These are phyloP conservation scores for Elysia chlorotica DNA, from an alignment of 1,140 invertebrate genomes.

Conservation along the genomic window DNA sequence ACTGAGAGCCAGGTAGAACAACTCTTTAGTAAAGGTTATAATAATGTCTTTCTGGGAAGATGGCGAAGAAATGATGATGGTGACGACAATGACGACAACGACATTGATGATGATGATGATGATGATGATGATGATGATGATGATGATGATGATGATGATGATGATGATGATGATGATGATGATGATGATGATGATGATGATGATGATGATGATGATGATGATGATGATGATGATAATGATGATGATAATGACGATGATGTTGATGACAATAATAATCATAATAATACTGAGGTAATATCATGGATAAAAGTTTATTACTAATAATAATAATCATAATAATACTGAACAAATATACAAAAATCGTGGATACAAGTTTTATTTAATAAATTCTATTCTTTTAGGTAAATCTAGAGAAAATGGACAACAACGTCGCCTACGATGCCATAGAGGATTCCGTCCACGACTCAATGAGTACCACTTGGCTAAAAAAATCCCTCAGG, in stretches of 20 bases:
- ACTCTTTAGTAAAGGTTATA: background rate
- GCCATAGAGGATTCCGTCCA: constrained; percentile 5
- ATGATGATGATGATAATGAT: constrained; percentile 14
- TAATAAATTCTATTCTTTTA: no score
- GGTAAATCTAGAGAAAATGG: constrained; percentile 3
- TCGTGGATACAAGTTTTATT: no score
- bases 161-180: constrained; percentile 8
- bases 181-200: constrained; percentile 9
- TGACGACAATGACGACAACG: background rate
- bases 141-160: constrained; percentile 12
- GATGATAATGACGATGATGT: constrained; percentile 1
- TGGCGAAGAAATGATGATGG: background rate
- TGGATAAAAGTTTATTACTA: no score
- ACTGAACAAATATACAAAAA: no score
- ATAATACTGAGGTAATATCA: no score
- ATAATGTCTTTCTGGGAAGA: background rate
- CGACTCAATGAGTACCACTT: background rate
- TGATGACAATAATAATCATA: no score
- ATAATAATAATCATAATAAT: no score
- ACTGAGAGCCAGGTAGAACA: background rate
- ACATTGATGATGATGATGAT: constrained; percentile 2
- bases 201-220: constrained; percentile 13
- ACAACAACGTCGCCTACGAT: background rate
- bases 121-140: constrained; percentile 12
- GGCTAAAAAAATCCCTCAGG: background rate